Evolutionary conservation across 2,888 invertebrate genomes (phyloP).

Genomic region (Druceiella hillmani): DNA sequence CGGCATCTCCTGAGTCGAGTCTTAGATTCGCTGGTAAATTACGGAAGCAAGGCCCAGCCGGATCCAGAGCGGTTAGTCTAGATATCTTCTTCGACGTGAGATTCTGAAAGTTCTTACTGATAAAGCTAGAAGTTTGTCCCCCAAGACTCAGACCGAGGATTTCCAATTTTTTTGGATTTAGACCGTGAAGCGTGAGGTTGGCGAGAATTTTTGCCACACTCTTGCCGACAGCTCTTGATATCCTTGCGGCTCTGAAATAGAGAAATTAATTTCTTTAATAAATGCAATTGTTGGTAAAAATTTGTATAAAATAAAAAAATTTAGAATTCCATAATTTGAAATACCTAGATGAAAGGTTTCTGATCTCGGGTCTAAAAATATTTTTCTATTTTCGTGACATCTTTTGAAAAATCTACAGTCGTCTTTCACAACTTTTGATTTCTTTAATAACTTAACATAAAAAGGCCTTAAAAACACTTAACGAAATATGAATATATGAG

Average conservation of each 20-base stretch:
- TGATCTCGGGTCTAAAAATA: too few relatives aligned
- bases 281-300: too few relatives aligned
- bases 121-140: slow-evolving; percentile 35
- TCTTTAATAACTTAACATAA: too few relatives aligned
- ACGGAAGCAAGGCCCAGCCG: slow-evolving; percentile 39
- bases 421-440: too few relatives aligned
- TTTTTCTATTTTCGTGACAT: too few relatives aligned
- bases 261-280: background rate
- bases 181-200: slow-evolving; percentile 30
- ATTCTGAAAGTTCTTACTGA: slow-evolving; percentile 32
- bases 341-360: too few relatives aligned
- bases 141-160: slow-evolving; percentile 37
- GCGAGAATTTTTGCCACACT: slow-evolving; percentile 34
- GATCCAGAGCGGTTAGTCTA: slow-evolving; percentile 34
- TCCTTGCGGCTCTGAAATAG: slow-evolving; percentile 33
- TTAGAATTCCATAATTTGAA: too few relatives aligned
- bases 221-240: slow-evolving; percentile 31
- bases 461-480: too few relatives aligned
- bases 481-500: too few relatives aligned
- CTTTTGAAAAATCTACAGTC: too few relatives aligned
- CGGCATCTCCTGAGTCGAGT: slow-evolving; percentile 35
- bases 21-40: slow-evolving; percentile 33
- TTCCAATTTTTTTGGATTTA: slow-evolving; percentile 34
- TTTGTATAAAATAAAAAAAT: too few relatives aligned
- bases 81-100: slow-evolving; percentile 33